These are phyloP conservation scores for Gerosis bhagava DNA, from an alignment of 2,888 invertebrate species.

Conservation along the genomic window DNA sequence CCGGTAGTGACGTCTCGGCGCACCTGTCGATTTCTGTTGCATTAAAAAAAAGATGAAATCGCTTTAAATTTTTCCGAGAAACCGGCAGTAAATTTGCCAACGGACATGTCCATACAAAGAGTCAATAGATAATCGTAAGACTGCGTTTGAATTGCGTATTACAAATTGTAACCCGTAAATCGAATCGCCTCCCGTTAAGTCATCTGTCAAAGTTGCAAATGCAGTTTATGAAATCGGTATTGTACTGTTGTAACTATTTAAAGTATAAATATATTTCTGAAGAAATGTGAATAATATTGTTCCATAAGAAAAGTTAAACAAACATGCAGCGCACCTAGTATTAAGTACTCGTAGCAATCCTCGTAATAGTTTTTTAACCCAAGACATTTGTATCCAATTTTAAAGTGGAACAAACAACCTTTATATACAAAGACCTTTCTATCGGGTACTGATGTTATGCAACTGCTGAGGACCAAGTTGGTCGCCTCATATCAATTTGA, in stretches of 20 bases:
- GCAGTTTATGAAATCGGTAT: slow-evolving; percentile 13
- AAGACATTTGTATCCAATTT: too few species aligned
- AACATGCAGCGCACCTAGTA: too few species aligned
- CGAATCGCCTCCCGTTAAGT: slow-evolving; percentile 16
- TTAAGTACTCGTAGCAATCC: too few species aligned
- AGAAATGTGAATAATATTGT: neutral
- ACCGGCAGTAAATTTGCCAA: slow-evolving; percentile 34
- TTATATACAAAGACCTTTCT: too few species aligned
- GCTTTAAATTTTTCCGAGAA: too few species aligned
- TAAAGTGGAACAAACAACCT: too few species aligned
- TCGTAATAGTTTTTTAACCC: too few species aligned
- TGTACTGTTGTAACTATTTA: slow-evolving; percentile 5
- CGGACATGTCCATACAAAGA: slow-evolving; percentile 34
- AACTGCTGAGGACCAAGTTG: too few species aligned
- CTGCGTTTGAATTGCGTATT: slow-evolving; percentile 19
- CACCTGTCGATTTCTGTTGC: slow-evolving; percentile 62
- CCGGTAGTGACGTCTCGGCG: slow-evolving; percentile 62
- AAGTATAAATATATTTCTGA: slow-evolving; percentile 11
- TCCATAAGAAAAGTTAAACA: too few species aligned
- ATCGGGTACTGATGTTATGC: too few species aligned
- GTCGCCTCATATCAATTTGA: too few species aligned
- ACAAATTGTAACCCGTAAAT: slow-evolving; percentile 5
- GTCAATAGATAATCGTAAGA: slow-evolving; percentile 17
- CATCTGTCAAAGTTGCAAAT: slow-evolving; percentile 21
- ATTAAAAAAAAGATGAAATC: too few species aligned